Base-by-base conservation (phyloP, 2,113 vertebrate species). In the Toxotes chatareus region DNA sequence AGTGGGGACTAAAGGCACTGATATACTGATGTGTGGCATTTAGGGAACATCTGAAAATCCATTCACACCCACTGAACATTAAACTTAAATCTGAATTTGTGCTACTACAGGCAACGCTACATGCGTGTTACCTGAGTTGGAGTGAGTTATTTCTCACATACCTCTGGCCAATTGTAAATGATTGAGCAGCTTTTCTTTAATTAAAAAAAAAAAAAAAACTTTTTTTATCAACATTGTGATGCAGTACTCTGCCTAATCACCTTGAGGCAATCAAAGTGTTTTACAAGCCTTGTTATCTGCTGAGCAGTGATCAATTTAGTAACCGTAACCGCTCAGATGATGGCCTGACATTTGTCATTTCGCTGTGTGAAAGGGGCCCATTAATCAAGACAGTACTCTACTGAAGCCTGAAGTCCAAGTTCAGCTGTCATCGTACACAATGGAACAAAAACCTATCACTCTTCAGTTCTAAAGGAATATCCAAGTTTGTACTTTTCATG, bases 221-320 rank as follows among this genome's bases (percentile, higher is more conserved):
- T 46, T 46, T 46, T 4, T 3, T 2, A 56, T 59, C 12, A 51
- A 17, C 32, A 46, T 11, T 57, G 4, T 56, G 57, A 38, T n/a
- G 16, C 11, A 14, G 42, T 34, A 10, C 21, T 49, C 31, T 12
- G 11, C 64, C 40, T 59, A 9, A 49, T 60, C 27, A 59, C 19
- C 55, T 68, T 21, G 5, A 67, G 46, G 62, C 17, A 1, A 67
- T 68, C 38, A 55, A 27, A 77, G 17, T 64, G 8, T 51, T 51
- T 2, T 47, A n/a, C 56, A n/a, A 63, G 31, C 38, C 51, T 14
- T 16, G 44, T 49, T 11, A 31, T 66, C 44, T 71, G 12, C 23
- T 49, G 8, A 69, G 34, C 34, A 66, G 60, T 51, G 47, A 69
- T 80, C 17, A 44, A 17, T 46, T 65, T 21, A 57, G 38, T 38